Conservation (phyloP, 1,140 invertebrate genomes). For the Trichoplusia ni region DNA sequence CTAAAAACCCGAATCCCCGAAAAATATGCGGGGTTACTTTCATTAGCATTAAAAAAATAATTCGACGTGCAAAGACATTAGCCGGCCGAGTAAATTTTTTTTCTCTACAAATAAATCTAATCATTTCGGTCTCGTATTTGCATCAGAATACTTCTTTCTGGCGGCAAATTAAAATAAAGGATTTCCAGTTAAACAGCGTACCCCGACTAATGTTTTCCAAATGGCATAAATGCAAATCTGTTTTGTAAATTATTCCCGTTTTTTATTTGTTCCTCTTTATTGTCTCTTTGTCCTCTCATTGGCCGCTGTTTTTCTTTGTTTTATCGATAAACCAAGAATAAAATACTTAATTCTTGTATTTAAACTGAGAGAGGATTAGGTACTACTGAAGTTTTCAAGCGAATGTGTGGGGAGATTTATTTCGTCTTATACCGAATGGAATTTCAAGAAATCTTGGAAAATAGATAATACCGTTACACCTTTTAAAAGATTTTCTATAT, state of each 20-base stretch:
- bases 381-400: background rate
- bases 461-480: too few species aligned
- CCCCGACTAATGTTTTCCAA: conserved; percentile 46
- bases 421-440: too few species aligned
- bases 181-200: conserved; percentile 46
- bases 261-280: conserved; percentile 39
- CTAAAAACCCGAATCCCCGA: too few species aligned
- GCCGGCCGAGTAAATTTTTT: background rate
- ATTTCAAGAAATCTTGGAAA: too few species aligned
- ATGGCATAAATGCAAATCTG: conserved; percentile 56
- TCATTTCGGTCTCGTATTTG: conserved; percentile 33
- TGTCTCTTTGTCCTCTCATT: conserved; percentile 15
- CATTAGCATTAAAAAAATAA: background rate
- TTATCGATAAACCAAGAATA: conserved; percentile 4
- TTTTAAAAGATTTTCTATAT: too few species aligned
- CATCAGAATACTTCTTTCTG: conserved; percentile 42
- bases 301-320: conserved; percentile 25
- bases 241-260: conserved; percentile 55
- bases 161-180: conserved; percentile 47
- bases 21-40: too few species aligned
- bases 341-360: background rate
- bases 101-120: conserved; percentile 6
- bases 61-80: background rate
- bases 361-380: background rate
- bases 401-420: too few species aligned